Evolutionary conservation across 2,888 invertebrate species (phyloP).

Genomic region (Leptopilina myrica): DNA sequence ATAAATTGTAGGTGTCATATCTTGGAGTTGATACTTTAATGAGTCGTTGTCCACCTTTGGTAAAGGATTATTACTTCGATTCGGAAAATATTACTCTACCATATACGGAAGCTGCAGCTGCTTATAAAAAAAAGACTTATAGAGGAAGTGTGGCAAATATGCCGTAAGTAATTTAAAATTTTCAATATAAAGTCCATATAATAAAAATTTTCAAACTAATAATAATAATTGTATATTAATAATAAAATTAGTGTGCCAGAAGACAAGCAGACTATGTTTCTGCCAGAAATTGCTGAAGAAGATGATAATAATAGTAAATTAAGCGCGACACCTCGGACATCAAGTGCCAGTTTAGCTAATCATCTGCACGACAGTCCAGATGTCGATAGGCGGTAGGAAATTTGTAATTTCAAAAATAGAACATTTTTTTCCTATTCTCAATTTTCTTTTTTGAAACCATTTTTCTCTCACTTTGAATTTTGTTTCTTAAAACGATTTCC

Average conservation of each 20-base stretch:
- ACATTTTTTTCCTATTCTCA: not conserved
- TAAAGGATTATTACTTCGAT: conserved; percentile 79
- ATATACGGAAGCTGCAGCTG: conserved; percentile 79
- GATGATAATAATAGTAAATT: conserved; percentile 72
- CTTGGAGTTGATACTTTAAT: conserved; percentile 79
- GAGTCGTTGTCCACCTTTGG: conserved; percentile 78
- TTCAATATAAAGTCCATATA: too few relatives aligned
- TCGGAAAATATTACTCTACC: conserved; percentile 77
- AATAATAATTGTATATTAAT: not conserved
- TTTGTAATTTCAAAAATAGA: not conserved
- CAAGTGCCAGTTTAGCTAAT: conserved; percentile 64
- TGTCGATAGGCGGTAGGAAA: conserved; percentile 68
- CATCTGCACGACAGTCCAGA: conserved; percentile 65
- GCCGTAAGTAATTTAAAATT: conserved; percentile 74
- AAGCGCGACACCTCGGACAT: conserved; percentile 65
- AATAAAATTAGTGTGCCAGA: conserved; percentile 77
- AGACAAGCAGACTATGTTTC: conserved; percentile 78
- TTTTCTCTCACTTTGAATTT: too few relatives aligned
- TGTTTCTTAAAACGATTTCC: too few relatives aligned
- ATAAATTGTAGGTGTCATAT: conserved; percentile 77
- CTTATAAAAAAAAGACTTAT: conserved; percentile 79
- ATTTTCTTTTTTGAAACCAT: not conserved
- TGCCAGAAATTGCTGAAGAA: conserved; percentile 79
- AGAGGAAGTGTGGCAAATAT: conserved; percentile 80
- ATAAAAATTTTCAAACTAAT: too few relatives aligned